phyloP scores from a whole-genome alignment of 2,113 vertebrate species.

The Gymnarchus niloticus region DNA sequence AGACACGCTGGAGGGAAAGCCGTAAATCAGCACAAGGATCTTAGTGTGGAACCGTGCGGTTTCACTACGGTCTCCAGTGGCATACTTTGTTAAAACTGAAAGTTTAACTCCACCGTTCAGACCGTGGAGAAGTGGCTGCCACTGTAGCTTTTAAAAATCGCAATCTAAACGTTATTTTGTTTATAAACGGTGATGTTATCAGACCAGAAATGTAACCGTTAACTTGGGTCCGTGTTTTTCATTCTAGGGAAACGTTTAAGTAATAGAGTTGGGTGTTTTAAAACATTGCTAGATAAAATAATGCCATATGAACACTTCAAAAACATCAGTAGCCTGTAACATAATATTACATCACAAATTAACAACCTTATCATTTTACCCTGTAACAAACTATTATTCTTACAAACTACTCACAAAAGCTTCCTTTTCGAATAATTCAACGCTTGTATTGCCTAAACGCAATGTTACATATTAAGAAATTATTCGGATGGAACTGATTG shows the following conservation, averaged over 20 bases:
- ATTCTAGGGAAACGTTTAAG: no score
- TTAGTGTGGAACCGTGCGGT: slow-evolving; percentile 70
- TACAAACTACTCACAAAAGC: neutral
- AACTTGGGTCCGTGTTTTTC: no score
- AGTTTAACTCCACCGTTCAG: neutral
- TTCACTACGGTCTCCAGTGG: slow-evolving; percentile 56
- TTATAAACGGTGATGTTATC: no score
- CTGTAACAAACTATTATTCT: neutral
- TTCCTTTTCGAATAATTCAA: neutral
- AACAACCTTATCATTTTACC: neutral
- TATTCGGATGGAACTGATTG: neutral
- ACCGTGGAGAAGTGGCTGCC: neutral
- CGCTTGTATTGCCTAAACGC: neutral
- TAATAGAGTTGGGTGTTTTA: neutral
- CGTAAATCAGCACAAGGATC: slow-evolving; percentile 81
- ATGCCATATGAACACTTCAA: neutral
- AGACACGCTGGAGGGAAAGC: slow-evolving; percentile 85
- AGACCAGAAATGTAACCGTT: no score
- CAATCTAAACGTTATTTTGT: no score
- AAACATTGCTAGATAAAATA: neutral
- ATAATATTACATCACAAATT: neutral
- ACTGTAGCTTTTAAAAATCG: neutral
- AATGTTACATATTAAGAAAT: neutral
- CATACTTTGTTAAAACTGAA: slow-evolving; percentile 11
- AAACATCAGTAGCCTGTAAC: neutral